phyloP scores from a whole-genome alignment of 2,888 invertebrate genomes.

The Tupiocoris notatus region DNA sequence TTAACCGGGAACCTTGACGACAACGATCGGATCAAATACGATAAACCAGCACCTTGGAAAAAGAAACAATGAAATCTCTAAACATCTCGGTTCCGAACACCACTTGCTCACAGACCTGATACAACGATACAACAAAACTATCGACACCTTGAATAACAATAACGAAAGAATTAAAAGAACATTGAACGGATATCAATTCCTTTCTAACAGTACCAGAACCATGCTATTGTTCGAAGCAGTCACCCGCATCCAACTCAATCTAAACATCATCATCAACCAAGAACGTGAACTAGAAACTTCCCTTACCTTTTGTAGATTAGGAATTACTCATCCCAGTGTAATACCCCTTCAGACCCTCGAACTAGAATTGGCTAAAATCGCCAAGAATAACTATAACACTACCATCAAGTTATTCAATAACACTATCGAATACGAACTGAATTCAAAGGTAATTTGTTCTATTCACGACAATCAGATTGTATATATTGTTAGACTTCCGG shows the following conservation, averaged over 20 bases:
- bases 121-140: too few species aligned
- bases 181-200: too few species aligned
- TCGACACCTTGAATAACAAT: too few species aligned
- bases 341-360: background rate
- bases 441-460: background rate
- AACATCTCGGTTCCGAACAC: too few species aligned
- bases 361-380: background rate
- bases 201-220: too few species aligned
- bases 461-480: background rate
- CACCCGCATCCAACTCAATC: too few species aligned
- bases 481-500: background rate
- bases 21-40: background rate
- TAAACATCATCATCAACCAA: background rate
- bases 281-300: background rate
- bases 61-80: too few species aligned
- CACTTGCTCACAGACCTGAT: too few species aligned
- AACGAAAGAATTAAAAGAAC: too few species aligned
- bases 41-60: too few species aligned
- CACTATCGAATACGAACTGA: background rate
- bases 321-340: too few species aligned
- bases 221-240: too few species aligned
- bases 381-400: background rate
- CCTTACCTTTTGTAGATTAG: background rate
- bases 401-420: background rate
- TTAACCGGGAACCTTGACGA: background rate